These are phyloP conservation scores for Phainopepla nitens DNA, from an alignment of 2,113 vertebrate species.

Conservation along the genomic window DNA sequence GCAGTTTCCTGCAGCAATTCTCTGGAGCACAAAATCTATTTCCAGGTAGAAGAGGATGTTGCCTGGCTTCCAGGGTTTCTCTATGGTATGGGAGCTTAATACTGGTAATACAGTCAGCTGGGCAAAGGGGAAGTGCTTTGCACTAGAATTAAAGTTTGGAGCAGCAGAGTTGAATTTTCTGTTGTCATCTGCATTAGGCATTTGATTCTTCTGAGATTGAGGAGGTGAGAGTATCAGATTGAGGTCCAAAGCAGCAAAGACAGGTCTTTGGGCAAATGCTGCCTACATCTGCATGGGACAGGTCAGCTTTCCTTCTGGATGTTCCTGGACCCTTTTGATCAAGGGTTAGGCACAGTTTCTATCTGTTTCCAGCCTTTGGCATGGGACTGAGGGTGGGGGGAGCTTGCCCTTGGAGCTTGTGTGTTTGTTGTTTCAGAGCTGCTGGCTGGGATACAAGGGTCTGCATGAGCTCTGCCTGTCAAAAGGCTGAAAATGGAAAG, in stretches of 20 bases:
- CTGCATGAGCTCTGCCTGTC: neutral
- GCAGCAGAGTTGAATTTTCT: neutral
- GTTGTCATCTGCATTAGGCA: accelerated
- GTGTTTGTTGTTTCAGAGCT: neutral
- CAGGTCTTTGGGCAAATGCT: neutral
- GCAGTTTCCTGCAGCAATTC: neutral
- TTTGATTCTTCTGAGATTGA: neutral
- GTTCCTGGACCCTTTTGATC: neutral
- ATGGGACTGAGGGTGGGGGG: neutral
- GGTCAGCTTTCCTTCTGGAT: neutral
- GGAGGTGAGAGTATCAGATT: neutral
- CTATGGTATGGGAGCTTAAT: neutral
- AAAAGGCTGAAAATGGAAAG: neutral
- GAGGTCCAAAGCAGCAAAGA: neutral
- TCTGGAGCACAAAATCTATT: neutral
- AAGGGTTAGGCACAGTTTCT: neutral
- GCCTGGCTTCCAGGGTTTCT: neutral
- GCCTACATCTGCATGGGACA: neutral
- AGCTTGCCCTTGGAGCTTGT: neutral
- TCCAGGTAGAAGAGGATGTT: neutral
- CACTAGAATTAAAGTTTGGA: neutral
- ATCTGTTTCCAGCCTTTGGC: neutral
- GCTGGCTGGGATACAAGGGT: neutral
- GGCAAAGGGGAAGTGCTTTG: neutral
- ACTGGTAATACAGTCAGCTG: neutral